Conservation (phyloP, 2,797 vertebrate species). For the Meriones psammophilus region DNA sequence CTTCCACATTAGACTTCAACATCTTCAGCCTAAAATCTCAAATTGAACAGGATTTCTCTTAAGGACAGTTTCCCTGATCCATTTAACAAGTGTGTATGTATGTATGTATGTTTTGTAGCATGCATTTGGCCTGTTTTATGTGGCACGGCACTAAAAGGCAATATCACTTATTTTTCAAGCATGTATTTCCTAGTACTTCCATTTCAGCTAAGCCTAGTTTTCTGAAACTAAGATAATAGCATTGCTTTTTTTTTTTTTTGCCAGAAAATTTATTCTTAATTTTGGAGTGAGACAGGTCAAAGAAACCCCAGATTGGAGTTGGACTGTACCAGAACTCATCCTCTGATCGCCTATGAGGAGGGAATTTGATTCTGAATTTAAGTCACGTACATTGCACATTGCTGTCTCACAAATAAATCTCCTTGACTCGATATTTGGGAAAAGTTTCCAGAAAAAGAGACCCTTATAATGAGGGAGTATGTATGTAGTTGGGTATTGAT, state of each 20-base stretch:
- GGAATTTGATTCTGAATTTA: slow-evolving; percentile 20
- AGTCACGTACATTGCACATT: fast-evolving
- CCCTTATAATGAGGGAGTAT: neutral
- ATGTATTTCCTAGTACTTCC: neutral
- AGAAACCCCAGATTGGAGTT: neutral
- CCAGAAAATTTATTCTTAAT: neutral
- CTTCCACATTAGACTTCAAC: neutral
- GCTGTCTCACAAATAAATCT: neutral
- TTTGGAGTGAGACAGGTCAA: neutral
- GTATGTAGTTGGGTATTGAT: neutral
- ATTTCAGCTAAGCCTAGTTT: neutral
- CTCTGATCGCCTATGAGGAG: neutral
- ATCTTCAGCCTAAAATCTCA: slow-evolving; percentile 19
- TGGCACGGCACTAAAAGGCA: neutral
- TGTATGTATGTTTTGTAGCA: neutral
- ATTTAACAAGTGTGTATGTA: neutral
- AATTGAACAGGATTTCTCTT: neutral
- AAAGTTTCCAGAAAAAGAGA: neutral
- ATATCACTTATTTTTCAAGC: neutral
- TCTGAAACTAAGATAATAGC: neutral
- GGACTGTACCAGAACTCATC: neutral
- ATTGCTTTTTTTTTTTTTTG: neutral
- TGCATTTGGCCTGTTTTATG: neutral
- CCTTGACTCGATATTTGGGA: neutral
- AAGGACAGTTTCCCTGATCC: neutral